Evolutionary conservation across 2,888 invertebrate genomes (phyloP), one percentile per base, ranked within the genome.

Genomic region (Monopis laevigella): DNA sequence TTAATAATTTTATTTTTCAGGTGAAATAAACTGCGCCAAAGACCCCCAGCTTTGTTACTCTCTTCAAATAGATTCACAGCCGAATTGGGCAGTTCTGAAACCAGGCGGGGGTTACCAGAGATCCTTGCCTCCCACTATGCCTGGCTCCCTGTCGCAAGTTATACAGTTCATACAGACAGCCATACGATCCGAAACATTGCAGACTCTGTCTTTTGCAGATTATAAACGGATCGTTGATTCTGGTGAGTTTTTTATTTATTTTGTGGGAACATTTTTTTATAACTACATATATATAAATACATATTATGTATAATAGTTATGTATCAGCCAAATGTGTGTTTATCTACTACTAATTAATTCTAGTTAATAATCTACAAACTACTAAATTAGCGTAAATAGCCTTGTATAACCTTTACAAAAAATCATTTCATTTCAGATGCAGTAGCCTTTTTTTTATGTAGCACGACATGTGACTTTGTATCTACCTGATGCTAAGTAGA

Each of bases 21-120:
- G 86, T 46, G 82, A 85, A 56, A 65, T 89, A 2, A 82, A 88
- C 53, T 90, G 89, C 54, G 84, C 82, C 2, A 67, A 62, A 46
- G 81, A 82, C 62, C 49, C 71, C 0, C 68, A 73, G 14, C 59
- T 89, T 1, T 90, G 89, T 53, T 56, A 65, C 1, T 82, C 82
- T 3, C 60, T 88, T 10, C 85, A 86, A 50, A 75, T 86, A 2
- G 73, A 75, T 3, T 62, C 72, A 3, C 74, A 84, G 50, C 92
- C 92, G 0, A 80, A 86, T 11, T 91, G 92, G 84, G 88, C 85
- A 10, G 78, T 91, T 4, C 74, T 93, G 48, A 93, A 93, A 60
- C 66, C 72, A 1, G 87, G 87, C 14, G 92, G 92, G 2, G 89
- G 86, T 0, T 88, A 89, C 64, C 92, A 93, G 57, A 71, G 88